Percentiles rank a stretch among this genome's conserved stretches.
These are phyloP conservation scores for Eptatretus atami DNA, from an alignment of 2,797 vertebrate species.

Conservation along the genomic window DNA sequence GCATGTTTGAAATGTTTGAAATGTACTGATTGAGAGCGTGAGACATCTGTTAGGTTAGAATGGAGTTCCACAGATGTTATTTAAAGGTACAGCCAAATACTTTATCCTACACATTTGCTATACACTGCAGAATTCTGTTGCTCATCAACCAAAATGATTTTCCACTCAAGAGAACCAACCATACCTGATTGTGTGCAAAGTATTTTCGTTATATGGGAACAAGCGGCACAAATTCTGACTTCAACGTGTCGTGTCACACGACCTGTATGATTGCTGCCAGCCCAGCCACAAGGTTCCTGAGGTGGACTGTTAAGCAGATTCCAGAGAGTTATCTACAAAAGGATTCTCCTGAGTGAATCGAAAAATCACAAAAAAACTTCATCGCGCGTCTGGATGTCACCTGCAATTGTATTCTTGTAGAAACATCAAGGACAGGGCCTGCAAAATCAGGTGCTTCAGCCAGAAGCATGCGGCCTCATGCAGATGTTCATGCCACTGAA, in stretches of 20 bases:
- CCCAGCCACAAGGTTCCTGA: constrained; percentile 27
- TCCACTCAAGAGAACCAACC: no score
- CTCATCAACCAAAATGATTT: no score
- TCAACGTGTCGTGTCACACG: constrained; percentile 77
- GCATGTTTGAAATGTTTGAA: no score
- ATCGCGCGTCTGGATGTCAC: constrained; percentile 15
- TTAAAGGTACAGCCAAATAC: no score
- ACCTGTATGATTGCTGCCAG: constrained; percentile 84
- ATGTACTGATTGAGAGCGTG: no score
- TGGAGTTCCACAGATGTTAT: no score
- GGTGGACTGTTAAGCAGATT: neutral
- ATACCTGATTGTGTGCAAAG: constrained; percentile 68
- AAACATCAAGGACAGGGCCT: constrained; percentile 51
- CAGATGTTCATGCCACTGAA: constrained; percentile 61
- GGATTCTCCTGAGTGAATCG: no score
- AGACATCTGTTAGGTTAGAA: no score
- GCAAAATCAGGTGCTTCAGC: constrained; percentile 63
- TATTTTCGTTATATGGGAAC: constrained; percentile 60
- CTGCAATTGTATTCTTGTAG: constrained; percentile 80
- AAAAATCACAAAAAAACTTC: no score
- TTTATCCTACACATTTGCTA: no score
- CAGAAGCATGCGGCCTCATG: constrained; percentile 96
- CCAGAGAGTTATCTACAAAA: no score
- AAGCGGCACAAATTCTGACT: constrained; percentile 66
- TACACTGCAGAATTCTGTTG: no score